Base-by-base conservation (phyloP, 2,797 vertebrate species). In the Gila robusta region DNA sequence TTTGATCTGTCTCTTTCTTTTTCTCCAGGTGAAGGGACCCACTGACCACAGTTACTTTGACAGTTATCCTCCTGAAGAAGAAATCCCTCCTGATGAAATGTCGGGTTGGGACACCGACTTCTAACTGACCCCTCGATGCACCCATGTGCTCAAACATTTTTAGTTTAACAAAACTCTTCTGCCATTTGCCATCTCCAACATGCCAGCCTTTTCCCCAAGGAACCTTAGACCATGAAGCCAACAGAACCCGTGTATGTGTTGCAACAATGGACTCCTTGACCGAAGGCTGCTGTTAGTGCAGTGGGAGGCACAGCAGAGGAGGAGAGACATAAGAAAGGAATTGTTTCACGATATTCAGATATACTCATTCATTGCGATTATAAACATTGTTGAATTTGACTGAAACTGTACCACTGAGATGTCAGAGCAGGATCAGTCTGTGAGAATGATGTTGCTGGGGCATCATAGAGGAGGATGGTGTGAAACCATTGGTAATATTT, bases 21-120 rank as follows among this genome's bases (percentile, higher is more conserved):
- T 82, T 47, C 41, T 64, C 28, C 82, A 99, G 97, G 92, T 99
- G n/a, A 93, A 92, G 19, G 97, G 98, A 44, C 97, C 97, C 0
- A 96, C 95, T 39, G 98, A 99, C 88, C 96, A 96, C 95, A 97
- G 96, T 91, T 96, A 98, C 92, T 99, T 99, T 72, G 98, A 99
- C 94, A 96, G 87, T 87, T 99, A 98, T 88, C 96, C 97, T 19
- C 96, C 96, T 1, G 97, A 99, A 85, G 96, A 97, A 12, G 97
- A 97, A 74, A 91, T 91, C 14, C 97, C 98, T 85, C 96, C 97
- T 0, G 97, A 98, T 54, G 98, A 99, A 91, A 92, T 97, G 81
- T 99, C 97, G 2, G 98, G 98, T 62, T 98, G 98, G 98, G 98
- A 99, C 90, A 94, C 96, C 87, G 98, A 98, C 93, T 99, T 99